Evolutionary conservation across 2,113 vertebrate genomes (phyloP).

Genomic region (Boulengeromyrus knoepffleri): DNA sequence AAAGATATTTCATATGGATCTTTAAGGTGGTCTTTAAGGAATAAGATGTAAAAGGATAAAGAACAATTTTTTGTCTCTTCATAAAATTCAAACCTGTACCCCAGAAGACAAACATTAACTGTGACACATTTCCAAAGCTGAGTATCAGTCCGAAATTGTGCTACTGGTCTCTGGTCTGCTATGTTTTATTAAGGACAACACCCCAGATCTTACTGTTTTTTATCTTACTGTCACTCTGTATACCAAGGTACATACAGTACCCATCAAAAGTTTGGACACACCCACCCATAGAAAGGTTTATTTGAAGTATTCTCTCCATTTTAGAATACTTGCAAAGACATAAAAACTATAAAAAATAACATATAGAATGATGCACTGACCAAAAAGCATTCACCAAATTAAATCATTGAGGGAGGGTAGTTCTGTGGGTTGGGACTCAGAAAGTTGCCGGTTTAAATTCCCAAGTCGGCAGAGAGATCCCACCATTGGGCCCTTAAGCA

Average conservation of each 20-base stretch:
- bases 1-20: background rate
- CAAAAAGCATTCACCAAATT: background rate
- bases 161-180: background rate
- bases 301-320: background rate
- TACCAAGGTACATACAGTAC: background rate
- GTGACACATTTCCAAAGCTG: background rate
- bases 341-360: background rate
- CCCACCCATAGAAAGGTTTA: background rate
- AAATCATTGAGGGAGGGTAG: background rate
- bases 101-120: background rate
- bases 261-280: background rate
- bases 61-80: background rate
- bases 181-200: background rate
- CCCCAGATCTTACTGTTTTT: background rate
- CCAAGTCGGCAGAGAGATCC: background rate
- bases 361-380: background rate
- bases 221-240: background rate
- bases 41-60: background rate
- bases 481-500: background rate
- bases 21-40: background rate
- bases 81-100: background rate
- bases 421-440: background rate
- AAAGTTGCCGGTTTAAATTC: background rate
- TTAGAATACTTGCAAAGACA: background rate
- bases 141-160: background rate